Evolutionary conservation across 2,888 invertebrate species (phyloP), one percentile per base, ranked within the genome.

Genomic region (Periphyllus acericola): DNA sequence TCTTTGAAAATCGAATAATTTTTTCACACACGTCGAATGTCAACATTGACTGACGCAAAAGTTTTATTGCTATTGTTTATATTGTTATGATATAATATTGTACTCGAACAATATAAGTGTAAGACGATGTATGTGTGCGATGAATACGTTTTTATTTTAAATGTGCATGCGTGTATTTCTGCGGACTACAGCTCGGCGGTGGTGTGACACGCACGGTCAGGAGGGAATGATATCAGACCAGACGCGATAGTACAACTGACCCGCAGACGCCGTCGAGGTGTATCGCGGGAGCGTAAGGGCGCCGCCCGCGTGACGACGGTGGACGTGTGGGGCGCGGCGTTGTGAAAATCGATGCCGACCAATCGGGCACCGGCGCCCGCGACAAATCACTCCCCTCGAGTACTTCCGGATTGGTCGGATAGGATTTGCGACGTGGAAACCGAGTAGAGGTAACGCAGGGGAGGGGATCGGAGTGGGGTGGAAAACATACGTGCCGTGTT

Each of bases 261-360:
- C 79, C 74, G 66, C 80, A 89, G 90, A 90, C 89, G 86, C 83
- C 89, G 89, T 81, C 87, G 89, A 79, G 90, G 88, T 89, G 87
- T 89, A 89, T 89, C 79, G 89, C 92, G 92, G 90, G 90, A 89
- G 88, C 85, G 46, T 8, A 21, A 29, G 34, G 93, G 93, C 92
- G 92, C 92, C 92, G 91, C 91, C 92, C 92, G 92, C 92, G 92
- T 92, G 91, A 91, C 91, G 91, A 91, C 91, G 91, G 91, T 91
- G 91, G 90, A 91, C 91, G 91, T 91, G 92, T 92, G 92, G 89
- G 83, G 90, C 91, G 91, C 90, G 91, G 91, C 91, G 91, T 91
- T 92, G 78, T 89, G 89, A 90, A 90, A 90, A 90, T 90, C 90
- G 88, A 89, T 90, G 90, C 76, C 89, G 89, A 89, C 90, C 90